Percentiles rank a stretch among this genome's conserved stretches.
Evolutionary conservation across 2,113 vertebrate species (phyloP).

Genomic region (Osmerus eperlanus): DNA sequence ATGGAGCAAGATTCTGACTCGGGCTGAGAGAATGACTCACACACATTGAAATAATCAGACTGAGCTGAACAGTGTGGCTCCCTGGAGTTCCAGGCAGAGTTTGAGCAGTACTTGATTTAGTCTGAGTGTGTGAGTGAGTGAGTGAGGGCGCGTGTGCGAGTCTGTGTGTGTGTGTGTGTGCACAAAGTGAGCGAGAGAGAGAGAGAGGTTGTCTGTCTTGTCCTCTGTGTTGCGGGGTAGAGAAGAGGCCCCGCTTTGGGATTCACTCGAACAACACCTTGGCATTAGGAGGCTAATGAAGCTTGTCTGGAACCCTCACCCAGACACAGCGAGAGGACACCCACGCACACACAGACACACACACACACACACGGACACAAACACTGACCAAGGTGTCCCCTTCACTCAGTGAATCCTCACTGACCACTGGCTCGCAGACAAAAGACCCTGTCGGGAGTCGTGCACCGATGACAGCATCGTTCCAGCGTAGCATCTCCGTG

Average conservation of each 20-base stretch:
- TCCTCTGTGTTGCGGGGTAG: constrained; percentile 29
- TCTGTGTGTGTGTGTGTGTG: too few species aligned
- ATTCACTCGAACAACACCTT: constrained; percentile 64
- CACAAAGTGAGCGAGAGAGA: not conserved
- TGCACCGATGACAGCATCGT: constrained; percentile 39
- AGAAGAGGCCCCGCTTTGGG: constrained; percentile 18
- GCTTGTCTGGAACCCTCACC: constrained; percentile 55
- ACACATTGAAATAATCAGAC: constrained; percentile 57
- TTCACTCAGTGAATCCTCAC: too few species aligned
- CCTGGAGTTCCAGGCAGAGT: not conserved
- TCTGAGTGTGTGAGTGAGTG: constrained; percentile 5
- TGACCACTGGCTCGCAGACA: too few species aligned
- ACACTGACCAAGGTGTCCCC: too few species aligned
- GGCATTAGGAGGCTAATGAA: constrained; percentile 66
- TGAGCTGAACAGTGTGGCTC: constrained; percentile 15
- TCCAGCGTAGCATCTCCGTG: constrained; percentile 45
- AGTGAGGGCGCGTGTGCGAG: not conserved
- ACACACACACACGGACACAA: constrained; percentile 12
- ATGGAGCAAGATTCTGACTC: constrained; percentile 35
- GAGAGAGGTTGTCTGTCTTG: not conserved
- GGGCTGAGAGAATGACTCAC: constrained; percentile 62
- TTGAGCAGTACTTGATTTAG: not conserved
- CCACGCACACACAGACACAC: constrained; percentile 32
- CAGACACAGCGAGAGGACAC: constrained; percentile 49
- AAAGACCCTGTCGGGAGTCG: not conserved